Base-by-base conservation (phyloP, 1,140 invertebrate genomes). In the Macrotrachela quadricornifera region DNA sequence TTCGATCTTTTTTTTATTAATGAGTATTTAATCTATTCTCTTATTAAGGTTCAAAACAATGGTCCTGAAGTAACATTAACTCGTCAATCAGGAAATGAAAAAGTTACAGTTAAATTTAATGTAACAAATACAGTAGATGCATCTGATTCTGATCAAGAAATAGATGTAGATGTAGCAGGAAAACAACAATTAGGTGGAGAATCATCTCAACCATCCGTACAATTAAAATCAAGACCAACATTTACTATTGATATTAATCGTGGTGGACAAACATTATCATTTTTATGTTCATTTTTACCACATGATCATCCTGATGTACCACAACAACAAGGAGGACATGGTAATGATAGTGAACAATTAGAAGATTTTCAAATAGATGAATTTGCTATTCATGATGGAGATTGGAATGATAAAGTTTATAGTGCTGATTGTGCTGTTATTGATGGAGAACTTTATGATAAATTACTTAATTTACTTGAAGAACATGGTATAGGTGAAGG, bases 361-460 rank as follows among this genome's bases (percentile, higher is more conserved):
- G 54, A 55, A 49, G 54, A 55, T 37, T 55, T 55, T 36, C 54
- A 55, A 51, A 55, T 55, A 16, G 49, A 55, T 16, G 54, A 55
- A 37, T 46, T 55, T 16, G 37, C 54, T 17, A 36, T 55, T 46
- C 49, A 55, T 18, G 43, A 45, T 17, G 49, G 54, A 40, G 54
- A 55, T 9, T 50, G 49, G 49, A 46, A 55, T 38, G 48, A 50
- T 11, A 55, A 55, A 39, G 49, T 50, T 15, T 55, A 55, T 42
- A 50, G 41, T 46, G 49, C 54, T 46, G 54, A 55, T 42, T 50
- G 54, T 47, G 39, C 54, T 8, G 54, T 55, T 12, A 17, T 55
- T 37, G 54, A 55, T 47, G 54, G 46, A 4, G 47, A 13, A 46
- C 38, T 54, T 14, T 54, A 54, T 50, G 53, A 54, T 50, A 38